A percentile compares a stretch with the other conserved stretches of the same genome.
Evolutionary conservation across 2,888 invertebrate species (phyloP).

Genomic region (Cartodere bifasciata): DNA sequence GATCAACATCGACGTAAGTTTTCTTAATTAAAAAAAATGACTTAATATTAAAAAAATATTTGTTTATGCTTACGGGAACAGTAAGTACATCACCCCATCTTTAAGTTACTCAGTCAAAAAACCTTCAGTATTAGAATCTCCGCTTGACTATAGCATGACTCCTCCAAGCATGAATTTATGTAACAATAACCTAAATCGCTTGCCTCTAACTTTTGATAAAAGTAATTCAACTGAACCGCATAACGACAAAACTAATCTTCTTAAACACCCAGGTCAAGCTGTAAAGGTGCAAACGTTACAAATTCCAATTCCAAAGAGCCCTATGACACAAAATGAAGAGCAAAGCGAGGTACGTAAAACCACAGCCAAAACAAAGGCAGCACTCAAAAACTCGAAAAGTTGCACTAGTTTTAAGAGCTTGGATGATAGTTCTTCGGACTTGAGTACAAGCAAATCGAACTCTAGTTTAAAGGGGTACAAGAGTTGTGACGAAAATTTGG

Average conservation of each 20-base stretch:
- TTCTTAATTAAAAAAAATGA: no score
- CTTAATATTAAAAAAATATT: background rate
- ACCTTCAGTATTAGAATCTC: constrained; percentile 38
- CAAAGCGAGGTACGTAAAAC: constrained; percentile 15
- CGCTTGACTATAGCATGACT: constrained; percentile 40
- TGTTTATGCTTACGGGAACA: constrained; percentile 19
- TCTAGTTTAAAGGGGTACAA: constrained; percentile 40
- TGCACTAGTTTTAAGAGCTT: constrained; percentile 27
- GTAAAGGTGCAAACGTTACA: constrained; percentile 51
- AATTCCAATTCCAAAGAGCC: constrained; percentile 14
- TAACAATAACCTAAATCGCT: constrained; percentile 31
- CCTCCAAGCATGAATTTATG: constrained; percentile 37
- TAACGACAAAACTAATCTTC: constrained; percentile 22
- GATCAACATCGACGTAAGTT: constrained; percentile 34
- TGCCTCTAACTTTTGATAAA: constrained; percentile 17
- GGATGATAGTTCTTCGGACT: constrained; percentile 13
- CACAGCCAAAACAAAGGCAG: constrained; percentile 13
- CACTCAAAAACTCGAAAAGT: constrained; percentile 32
- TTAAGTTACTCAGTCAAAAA: constrained; percentile 12
- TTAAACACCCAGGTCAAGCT: constrained; percentile 55
- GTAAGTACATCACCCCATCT: constrained; percentile 35
- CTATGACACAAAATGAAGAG: constrained; percentile 14
- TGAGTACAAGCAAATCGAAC: constrained; percentile 19
- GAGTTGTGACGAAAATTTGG: constrained; percentile 38
- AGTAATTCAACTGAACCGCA: constrained; percentile 23